Evolutionary conservation across 35 echinoderm and acorn worm genomes (phyloP).

Genomic region (Apostichopus californicus): DNA sequence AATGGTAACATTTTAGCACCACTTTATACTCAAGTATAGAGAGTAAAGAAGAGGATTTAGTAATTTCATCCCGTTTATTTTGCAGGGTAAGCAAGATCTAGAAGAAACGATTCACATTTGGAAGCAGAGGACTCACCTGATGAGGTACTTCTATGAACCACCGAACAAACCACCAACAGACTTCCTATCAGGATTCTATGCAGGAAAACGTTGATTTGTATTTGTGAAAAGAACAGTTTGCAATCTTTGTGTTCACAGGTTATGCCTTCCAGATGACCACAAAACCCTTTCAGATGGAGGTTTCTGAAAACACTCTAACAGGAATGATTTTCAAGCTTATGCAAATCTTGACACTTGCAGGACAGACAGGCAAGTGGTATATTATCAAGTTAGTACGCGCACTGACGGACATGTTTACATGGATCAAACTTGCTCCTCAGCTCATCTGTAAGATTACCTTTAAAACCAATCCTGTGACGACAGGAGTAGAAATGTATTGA

Average conservation of each 20-base stretch:
- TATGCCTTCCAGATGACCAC: not conserved
- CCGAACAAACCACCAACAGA: conserved; percentile 74
- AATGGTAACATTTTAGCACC: no score
- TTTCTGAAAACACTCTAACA: not conserved
- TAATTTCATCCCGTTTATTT: not conserved
- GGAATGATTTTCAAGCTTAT: not conserved
- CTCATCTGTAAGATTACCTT: no score
- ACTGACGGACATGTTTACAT: no score
- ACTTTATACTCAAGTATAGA: no score
- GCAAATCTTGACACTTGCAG: no score
- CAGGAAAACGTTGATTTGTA: conserved; percentile 60
- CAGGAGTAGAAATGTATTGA: no score
- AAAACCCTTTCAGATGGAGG: not conserved
- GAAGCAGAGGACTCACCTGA: conserved; percentile 93
- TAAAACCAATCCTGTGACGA: no score
- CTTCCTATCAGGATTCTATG: conserved; percentile 95
- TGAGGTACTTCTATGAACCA: conserved; percentile 86
- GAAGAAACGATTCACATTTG: conserved; percentile 96
- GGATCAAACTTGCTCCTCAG: no score
- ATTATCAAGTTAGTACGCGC: no score
- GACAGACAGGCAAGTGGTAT: no score
- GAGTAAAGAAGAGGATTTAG: not conserved
- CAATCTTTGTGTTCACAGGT: not conserved
- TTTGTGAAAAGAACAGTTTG: not conserved
- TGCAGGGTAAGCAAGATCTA: conserved; percentile 94